These are phyloP conservation scores for Setipinna tenuifilis DNA, from an alignment of 2,797 vertebrate species.

Conservation along the genomic window DNA sequence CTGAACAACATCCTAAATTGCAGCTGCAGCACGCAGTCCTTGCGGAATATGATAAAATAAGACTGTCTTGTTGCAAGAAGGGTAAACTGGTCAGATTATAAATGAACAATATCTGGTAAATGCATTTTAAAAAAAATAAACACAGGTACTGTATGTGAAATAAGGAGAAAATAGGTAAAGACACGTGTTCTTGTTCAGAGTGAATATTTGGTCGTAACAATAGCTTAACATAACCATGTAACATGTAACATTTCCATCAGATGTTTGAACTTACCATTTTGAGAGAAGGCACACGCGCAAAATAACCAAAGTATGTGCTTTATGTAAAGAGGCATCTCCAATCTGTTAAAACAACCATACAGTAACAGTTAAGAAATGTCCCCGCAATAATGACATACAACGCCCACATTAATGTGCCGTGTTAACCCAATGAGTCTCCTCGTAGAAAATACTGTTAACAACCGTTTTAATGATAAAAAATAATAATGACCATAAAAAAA, in stretches of 20 bases:
- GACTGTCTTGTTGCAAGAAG: background rate
- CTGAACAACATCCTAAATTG: background rate
- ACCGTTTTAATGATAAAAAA: too few species aligned
- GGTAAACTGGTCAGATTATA: too few species aligned
- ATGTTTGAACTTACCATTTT: conserved; percentile 64
- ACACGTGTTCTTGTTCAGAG: background rate
- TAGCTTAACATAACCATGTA: background rate
- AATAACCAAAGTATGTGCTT: conserved; percentile 81
- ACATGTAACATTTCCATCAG: background rate
- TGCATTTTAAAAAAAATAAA: too few species aligned
- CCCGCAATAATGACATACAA: background rate
- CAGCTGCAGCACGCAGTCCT: background rate
- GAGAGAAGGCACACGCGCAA: conserved; percentile 68
- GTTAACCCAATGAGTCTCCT: background rate
- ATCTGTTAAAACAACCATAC: conserved; percentile 63
- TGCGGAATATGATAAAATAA: background rate
- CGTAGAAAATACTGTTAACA: background rate
- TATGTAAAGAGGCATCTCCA: conserved; percentile 82
- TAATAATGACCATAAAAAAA: background rate
- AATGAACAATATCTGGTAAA: too few species aligned
- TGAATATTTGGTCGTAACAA: background rate
- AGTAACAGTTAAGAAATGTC: background rate
- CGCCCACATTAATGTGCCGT: background rate
- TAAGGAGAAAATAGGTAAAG: too few species aligned
- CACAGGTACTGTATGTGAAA: too few species aligned